Conservation (phyloP, 2,797 vertebrate genomes). For the Chiloscyllium punctatum region DNA sequence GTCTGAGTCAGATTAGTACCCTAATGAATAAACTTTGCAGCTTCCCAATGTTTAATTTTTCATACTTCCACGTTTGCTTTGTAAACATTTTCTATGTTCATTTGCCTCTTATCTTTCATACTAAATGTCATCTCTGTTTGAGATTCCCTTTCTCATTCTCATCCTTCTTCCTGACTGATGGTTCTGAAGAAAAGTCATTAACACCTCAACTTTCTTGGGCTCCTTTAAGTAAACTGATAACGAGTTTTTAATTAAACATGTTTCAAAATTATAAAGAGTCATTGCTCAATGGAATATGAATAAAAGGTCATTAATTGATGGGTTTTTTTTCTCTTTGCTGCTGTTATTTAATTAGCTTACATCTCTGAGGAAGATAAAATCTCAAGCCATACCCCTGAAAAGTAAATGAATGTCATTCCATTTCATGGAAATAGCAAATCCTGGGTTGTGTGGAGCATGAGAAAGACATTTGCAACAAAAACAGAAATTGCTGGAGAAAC, state of each 20-base stretch:
- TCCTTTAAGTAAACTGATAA: slow-evolving; percentile 13
- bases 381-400: background rate
- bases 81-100: background rate
- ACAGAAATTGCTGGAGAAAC: too few relatives aligned
- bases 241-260: background rate
- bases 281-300: slow-evolving; percentile 7
- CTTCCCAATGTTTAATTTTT: background rate
- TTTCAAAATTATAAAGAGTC: background rate
- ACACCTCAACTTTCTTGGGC: background rate
- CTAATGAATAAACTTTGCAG: background rate
- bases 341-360: background rate
- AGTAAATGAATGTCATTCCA: background rate
- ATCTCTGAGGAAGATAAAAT: background rate
- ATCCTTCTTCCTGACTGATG: background rate
- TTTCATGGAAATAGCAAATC: background rate
- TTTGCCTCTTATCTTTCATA: background rate
- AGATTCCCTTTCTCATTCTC: background rate
- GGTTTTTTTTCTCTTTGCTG: background rate
- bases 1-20: too few relatives aligned
- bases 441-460: background rate
- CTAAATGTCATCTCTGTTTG: background rate
- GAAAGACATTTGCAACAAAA: too few relatives aligned
- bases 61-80: background rate
- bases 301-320: background rate
- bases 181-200: background rate